These are phyloP conservation scores for Eugnorisma glareosa DNA, from an alignment of 2,888 invertebrate species.

Conservation along the genomic window DNA sequence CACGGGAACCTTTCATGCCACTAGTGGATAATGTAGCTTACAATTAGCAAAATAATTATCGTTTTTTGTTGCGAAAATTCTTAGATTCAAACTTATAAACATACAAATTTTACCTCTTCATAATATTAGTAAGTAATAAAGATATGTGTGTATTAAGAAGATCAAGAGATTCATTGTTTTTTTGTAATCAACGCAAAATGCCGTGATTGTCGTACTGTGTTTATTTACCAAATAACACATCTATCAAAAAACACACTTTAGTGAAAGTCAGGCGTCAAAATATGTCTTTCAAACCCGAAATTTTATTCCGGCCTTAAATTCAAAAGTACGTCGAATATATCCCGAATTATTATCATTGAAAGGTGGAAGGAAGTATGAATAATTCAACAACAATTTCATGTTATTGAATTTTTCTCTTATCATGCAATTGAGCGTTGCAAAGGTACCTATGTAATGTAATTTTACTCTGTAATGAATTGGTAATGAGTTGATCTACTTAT, in stretches of 20 bases:
- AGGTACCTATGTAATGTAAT: constrained; percentile 25
- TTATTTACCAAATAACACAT: not conserved
- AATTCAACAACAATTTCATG: constrained; percentile 53
- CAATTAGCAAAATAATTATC: not conserved
- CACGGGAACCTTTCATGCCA: not conserved
- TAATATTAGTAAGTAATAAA: not conserved
- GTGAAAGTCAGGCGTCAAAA: not conserved
- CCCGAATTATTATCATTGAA: constrained; percentile 44
- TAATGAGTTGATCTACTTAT: constrained; percentile 29
- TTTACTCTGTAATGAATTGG: constrained; percentile 27
- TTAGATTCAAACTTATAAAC: not conserved
- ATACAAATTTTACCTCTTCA: not conserved
- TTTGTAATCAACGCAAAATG: not conserved
- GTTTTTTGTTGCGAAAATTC: not conserved
- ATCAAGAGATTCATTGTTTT: not conserved
- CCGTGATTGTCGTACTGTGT: not conserved
- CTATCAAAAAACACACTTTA: not conserved
- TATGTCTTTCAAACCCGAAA: not conserved
- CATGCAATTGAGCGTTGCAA: constrained; percentile 10
- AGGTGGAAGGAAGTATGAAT: constrained; percentile 46
- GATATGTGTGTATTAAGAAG: not conserved
- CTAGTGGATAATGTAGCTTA: not conserved
- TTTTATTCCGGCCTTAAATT: constrained; percentile 31
- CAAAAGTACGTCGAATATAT: constrained; percentile 43
- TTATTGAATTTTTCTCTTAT: constrained; percentile 47